Percentiles rank a stretch among this genome's conserved stretches.
phyloP scores from a whole-genome alignment of 2,797 vertebrate genomes.

The Varecia variegata region DNA sequence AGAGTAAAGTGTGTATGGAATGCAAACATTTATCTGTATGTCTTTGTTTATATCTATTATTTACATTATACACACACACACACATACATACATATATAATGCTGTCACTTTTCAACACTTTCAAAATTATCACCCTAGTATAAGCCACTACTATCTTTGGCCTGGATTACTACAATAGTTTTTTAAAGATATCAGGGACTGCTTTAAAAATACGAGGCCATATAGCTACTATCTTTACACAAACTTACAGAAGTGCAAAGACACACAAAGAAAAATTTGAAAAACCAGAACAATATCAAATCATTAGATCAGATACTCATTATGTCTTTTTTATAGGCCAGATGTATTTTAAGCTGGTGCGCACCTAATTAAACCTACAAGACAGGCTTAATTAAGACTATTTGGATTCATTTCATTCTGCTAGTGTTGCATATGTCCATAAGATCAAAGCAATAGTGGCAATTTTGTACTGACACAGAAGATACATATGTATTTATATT shows the following conservation, averaged over 20 bases:
- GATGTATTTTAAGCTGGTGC: background rate
- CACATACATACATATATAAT: background rate
- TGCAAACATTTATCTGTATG: background rate
- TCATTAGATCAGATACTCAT: background rate
- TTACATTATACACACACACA: background rate
- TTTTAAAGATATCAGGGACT: background rate
- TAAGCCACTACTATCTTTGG: background rate
- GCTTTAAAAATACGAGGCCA: background rate
- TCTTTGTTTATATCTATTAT: background rate
- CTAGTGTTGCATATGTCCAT: background rate
- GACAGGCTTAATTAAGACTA: background rate
- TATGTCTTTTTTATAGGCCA: background rate
- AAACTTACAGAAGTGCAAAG: background rate
- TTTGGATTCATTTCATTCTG: background rate
- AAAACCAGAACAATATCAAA: background rate
- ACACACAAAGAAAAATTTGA: background rate
- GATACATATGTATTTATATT: background rate
- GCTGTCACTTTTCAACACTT: background rate
- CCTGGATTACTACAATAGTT: background rate
- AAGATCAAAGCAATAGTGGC: background rate
- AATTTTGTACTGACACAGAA: background rate
- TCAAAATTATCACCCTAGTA: background rate
- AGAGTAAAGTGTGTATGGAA: background rate
- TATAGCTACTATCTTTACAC: background rate
- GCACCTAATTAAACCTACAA: constrained; percentile 5